These are phyloP conservation scores for Montipora capitata DNA, from an alignment of 92 coral and sea anemone genomes.

Conservation along the genomic window DNA sequence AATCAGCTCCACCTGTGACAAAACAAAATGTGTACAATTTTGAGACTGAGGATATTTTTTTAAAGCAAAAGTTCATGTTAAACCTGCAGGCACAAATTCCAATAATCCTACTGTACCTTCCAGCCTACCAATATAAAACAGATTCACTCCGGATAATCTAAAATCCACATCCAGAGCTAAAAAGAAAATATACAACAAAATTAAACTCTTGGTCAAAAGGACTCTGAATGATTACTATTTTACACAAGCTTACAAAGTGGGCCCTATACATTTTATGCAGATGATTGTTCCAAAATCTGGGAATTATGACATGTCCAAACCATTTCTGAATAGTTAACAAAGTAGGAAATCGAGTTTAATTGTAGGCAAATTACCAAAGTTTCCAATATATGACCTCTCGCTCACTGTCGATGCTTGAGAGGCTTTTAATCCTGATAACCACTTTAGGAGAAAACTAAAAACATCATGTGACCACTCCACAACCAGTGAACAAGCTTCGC, in stretches of 20 bases:
- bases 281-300: too few relatives aligned
- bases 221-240: too few relatives aligned
- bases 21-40: too few relatives aligned
- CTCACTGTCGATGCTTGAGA: background rate
- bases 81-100: too few relatives aligned
- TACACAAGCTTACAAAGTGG: too few relatives aligned
- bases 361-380: slow-evolving; percentile 7
- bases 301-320: too few relatives aligned
- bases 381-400: background rate
- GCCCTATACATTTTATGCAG: too few relatives aligned
- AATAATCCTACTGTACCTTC: slow-evolving; percentile 47
- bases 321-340: too few relatives aligned
- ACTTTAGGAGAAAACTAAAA: slow-evolving; percentile 66
- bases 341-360: too few relatives aligned
- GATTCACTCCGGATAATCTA: slow-evolving; percentile 81
- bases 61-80: too few relatives aligned
- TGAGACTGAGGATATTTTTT: too few relatives aligned
- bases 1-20: slow-evolving; percentile 69
- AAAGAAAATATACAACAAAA: background rate
- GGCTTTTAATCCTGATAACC: slow-evolving; percentile 31
- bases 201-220: too few relatives aligned
- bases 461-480: slow-evolving; percentile 93
- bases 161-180: slow-evolving; percentile 81
- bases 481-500: slow-evolving; percentile 76
- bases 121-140: slow-evolving; percentile 91